phyloP scores from a whole-genome alignment of 2,797 vertebrate genomes.

The Falco novaeseelandiae region DNA sequence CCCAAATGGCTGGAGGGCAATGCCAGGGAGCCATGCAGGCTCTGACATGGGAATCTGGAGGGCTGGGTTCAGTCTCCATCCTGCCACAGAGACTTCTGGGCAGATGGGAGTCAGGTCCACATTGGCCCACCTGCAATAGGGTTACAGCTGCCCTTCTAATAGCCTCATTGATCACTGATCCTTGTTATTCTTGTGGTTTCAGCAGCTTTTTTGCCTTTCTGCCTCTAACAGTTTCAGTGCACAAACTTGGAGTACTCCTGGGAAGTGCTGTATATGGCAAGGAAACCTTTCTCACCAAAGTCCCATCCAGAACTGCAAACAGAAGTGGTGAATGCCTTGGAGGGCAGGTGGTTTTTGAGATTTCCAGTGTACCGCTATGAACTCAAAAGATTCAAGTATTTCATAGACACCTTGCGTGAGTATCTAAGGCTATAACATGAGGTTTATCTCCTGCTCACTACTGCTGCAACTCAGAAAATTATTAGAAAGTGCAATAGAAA shows the following conservation, averaged over 20 bases:
- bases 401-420: background rate
- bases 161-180: background rate
- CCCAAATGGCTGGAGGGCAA: background rate
- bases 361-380: background rate
- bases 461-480: background rate
- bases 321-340: background rate
- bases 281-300: background rate
- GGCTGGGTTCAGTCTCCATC: background rate
- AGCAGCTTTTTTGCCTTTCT: background rate
- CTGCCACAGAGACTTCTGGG: background rate
- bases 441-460: background rate
- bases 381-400: background rate
- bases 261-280: background rate
- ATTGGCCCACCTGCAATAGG: background rate
- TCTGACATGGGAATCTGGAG: background rate
- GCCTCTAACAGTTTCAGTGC: background rate
- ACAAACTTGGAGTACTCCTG: background rate
- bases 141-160: background rate
- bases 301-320: background rate
- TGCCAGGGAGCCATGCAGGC: fast-evolving
- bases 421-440: background rate
- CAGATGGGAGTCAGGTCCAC: background rate
- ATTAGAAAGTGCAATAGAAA: background rate
- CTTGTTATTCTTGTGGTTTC: background rate
- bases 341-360: background rate